Evolutionary conservation across 2,888 invertebrate species (phyloP), one percentile per base, ranked within the genome.

Genomic region (Tuta absoluta): DNA sequence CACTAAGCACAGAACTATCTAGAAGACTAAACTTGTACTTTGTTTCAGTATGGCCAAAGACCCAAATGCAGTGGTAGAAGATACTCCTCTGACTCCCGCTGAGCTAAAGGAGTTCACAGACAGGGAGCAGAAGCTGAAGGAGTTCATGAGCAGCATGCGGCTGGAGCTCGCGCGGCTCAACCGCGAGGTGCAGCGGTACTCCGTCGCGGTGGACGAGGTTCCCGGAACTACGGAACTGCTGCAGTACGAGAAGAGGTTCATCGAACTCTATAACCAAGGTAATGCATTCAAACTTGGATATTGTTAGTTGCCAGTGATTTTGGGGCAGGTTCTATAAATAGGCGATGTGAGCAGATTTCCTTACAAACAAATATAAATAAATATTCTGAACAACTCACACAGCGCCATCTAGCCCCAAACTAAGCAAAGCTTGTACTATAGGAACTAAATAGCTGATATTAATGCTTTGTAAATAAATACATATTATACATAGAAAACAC

Each of bases 211-310:
- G 64, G 99, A 99, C 81, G 97, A 98, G 76, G 95, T 98, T 64
- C 99, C 99, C 0, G 96, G 97, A 38, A 93, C 98, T 66, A 96
- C 97, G 0, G 99, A 99, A 82, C 89, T 99, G 63, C 94, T 97
- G 63, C 99, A 99, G 81, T 99, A 99, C 84, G 98, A 99, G 83
- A 94, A 97, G 76, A 93, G 99, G 74, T 99, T 99, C 85, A 93
- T 99, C 76, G 99, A 99, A 89, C 93, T 99, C 10, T 98, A 98
- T 80, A 98, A 98, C 91, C 98, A 97, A 94, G 96, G 96, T 96
- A 72, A 64, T n/a, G n/a, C n/a, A n/a, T n/a, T n/a, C n/a, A 8
- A 5, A 8, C 10, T 51, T 24, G 3, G 12, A n/a, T n/a, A 48
- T 12, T n/a, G n/a, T n/a, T 28, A 28, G 28, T 28, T 28, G 28